Percentiles rank a stretch among this genome's conserved stretches.
phyloP scores from a whole-genome alignment of 2,888 invertebrate genomes.

The Marasmarcha lunaedactyla region DNA sequence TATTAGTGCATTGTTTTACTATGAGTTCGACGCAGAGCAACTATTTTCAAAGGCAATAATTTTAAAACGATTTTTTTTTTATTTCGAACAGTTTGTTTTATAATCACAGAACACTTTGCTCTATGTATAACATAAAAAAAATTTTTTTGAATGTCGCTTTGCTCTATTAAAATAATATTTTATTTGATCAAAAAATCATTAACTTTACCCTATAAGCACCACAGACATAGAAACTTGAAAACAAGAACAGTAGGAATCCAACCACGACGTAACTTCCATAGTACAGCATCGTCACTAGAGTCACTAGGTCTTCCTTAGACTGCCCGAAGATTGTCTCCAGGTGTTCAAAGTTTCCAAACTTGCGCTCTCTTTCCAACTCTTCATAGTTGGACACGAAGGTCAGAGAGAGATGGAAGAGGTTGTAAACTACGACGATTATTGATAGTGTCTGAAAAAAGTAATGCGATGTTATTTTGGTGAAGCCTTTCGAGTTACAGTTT shows the following conservation, averaged over 20 bases:
- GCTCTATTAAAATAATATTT: no score
- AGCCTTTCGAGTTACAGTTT: no score
- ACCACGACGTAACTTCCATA: conserved; percentile 40
- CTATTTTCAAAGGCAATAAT: no score
- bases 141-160: no score
- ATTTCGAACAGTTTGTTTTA: no score
- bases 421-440: conserved; percentile 42
- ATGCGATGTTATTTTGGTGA: no score
- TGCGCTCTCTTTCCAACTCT: conserved; percentile 32
- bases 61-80: no score
- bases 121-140: no score
- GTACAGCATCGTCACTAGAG: conserved; percentile 37
- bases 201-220: conserved; percentile 48
- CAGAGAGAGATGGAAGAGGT: conserved; percentile 41
- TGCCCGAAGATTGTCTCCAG: conserved; percentile 47
- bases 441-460: conserved; percentile 40
- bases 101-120: no score
- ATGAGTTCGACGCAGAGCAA: no score
- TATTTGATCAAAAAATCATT: no score
- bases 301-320: conserved; percentile 34
- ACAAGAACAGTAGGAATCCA: conserved; percentile 39
- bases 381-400: conserved; percentile 33
- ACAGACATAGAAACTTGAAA: conserved; percentile 39
- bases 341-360: conserved; percentile 45
- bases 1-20: no score